Conservation (phyloP, 2,113 vertebrate genomes). For the Aplodontia rufa region DNA sequence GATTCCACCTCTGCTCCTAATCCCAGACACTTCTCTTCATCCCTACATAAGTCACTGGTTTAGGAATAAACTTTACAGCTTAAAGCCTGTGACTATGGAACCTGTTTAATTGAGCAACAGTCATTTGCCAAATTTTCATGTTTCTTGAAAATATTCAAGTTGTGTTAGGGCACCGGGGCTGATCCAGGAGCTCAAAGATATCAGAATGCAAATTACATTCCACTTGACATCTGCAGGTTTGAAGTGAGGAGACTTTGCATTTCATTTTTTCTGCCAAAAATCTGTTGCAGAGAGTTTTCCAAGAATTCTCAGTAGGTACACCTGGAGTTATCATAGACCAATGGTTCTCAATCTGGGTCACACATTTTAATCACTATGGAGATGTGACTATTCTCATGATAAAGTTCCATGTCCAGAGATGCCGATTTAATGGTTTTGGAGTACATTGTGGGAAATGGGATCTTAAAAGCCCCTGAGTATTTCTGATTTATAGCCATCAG, state of each 20-base stretch:
- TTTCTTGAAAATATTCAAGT: not conserved
- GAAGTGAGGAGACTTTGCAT: not conserved
- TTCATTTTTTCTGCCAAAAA: slow-evolving; percentile 39
- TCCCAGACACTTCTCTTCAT: not conserved
- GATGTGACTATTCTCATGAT: not conserved
- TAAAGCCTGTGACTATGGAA: not conserved
- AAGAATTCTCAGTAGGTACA: not conserved
- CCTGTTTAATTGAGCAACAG: not conserved
- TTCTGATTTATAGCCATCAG: not conserved
- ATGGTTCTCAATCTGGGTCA: not conserved
- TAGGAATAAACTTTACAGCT: not conserved
- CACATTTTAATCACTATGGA: slow-evolving; percentile 12
- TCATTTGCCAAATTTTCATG: slow-evolving; percentile 37
- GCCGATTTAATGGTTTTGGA: slow-evolving; percentile 8
- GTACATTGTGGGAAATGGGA: slow-evolving; percentile 1
- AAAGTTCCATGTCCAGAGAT: not conserved
- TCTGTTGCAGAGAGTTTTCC: slow-evolving; percentile 30
- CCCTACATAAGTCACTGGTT: not conserved
- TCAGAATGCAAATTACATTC: not conserved
- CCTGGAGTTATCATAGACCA: slow-evolving; percentile 28
- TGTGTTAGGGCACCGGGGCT: not conserved
- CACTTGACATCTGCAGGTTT: not conserved
- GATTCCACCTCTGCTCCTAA: not conserved
- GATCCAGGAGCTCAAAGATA: not conserved
- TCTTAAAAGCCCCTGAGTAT: not conserved